phyloP scores from a whole-genome alignment of 1,140 invertebrate species.

The Drosophila santomea region DNA sequence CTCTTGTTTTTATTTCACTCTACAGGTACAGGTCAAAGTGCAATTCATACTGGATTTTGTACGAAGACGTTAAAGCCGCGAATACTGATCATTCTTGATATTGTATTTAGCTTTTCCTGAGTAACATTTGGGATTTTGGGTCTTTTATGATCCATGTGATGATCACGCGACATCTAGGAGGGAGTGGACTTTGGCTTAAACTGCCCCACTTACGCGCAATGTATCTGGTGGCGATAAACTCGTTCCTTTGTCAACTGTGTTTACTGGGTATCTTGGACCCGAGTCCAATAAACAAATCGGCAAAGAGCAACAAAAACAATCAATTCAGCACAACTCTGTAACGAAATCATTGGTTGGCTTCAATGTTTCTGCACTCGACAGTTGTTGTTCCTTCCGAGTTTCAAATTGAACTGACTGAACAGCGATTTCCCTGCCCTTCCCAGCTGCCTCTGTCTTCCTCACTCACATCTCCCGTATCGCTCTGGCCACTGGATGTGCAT shows the following conservation, averaged over 20 bases:
- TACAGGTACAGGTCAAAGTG: too few species aligned
- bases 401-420: slow-evolving; percentile 11
- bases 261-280: slow-evolving; percentile 6
- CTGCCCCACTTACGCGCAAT: slow-evolving; percentile 35
- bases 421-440: not conserved
- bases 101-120: too few species aligned
- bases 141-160: not conserved
- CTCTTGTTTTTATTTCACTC: too few species aligned
- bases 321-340: slow-evolving; percentile 12
- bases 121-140: not conserved
- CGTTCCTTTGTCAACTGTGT: slow-evolving; percentile 16
- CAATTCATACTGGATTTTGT: too few species aligned
- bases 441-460: not conserved
- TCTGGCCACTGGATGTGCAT: slow-evolving; percentile 7
- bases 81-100: too few species aligned
- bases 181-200: slow-evolving; percentile 22
- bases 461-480: slow-evolving; percentile 1
- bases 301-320: slow-evolving; percentile 14
- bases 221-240: slow-evolving; percentile 11
- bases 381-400: slow-evolving; percentile 14
- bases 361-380: slow-evolving; percentile 23
- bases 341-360: slow-evolving; percentile 13
- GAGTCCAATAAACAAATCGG: slow-evolving; percentile 25
- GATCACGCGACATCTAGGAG: slow-evolving; percentile 28
- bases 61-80: too few species aligned